Conservation (phyloP, 2,113 vertebrate species). For the Thymallus thymallus region DNA sequence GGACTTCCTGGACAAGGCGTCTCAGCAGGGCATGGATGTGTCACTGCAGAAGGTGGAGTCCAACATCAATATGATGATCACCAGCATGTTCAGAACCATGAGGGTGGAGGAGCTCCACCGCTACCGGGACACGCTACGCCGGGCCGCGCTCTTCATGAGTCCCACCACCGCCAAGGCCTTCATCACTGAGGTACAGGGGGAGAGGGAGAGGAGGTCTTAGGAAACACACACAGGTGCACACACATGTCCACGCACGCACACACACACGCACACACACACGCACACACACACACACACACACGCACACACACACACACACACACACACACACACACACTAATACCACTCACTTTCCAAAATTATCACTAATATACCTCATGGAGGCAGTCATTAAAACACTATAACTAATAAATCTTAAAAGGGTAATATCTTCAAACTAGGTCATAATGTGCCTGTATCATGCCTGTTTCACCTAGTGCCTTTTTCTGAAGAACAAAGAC, state of each 20-base stretch:
- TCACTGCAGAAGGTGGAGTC: slow-evolving; percentile 98
- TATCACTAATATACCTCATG: too few relatives aligned
- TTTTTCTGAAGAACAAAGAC: too few relatives aligned
- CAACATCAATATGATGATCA: slow-evolving; percentile 99
- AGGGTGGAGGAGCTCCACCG: slow-evolving; percentile 94
- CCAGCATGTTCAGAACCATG: slow-evolving; percentile 92
- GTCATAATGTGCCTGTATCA: too few relatives aligned
- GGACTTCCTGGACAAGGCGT: slow-evolving; percentile 94
- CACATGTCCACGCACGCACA: background rate
- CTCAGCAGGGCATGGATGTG: slow-evolving; percentile 98
- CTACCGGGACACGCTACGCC: slow-evolving; percentile 90
- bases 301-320: slow-evolving; percentile 9
- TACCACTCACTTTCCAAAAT: too few relatives aligned
- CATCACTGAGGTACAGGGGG: slow-evolving; percentile 86
- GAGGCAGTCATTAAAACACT: too few relatives aligned
- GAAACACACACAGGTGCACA: background rate
- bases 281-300: background rate
- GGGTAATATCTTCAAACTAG: too few relatives aligned
- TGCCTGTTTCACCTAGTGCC: too few relatives aligned
- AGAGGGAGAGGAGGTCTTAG: too few relatives aligned
- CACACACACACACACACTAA: too few relatives aligned
- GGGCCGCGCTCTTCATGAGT: slow-evolving; percentile 95
- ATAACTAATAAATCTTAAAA: too few relatives aligned
- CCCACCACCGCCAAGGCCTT: slow-evolving; percentile 93
- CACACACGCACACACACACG: background rate